Evolutionary conservation across 2,113 vertebrate species (phyloP).

Genomic region (Ariopsis seemanni): DNA sequence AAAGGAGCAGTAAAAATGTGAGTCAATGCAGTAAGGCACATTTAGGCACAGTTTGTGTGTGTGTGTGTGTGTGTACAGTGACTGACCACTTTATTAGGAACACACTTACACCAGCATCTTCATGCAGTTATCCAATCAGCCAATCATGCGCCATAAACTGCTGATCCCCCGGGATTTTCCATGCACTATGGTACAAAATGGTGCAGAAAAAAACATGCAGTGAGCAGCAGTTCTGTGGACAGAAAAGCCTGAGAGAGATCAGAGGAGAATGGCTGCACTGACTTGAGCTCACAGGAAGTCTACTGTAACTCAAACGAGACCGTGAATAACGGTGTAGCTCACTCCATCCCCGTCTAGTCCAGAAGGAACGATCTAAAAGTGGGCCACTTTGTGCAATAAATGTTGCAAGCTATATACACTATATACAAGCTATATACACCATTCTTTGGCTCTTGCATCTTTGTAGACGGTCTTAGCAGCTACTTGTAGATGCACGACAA

Average conservation of each 20-base stretch:
- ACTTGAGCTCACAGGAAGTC: background rate
- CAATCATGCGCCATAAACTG: background rate
- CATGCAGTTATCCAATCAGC: too few species aligned
- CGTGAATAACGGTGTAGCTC: too few species aligned
- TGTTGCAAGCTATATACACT: too few species aligned
- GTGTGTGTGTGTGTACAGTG: background rate
- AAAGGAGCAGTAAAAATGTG: background rate
- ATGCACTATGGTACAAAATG: background rate
- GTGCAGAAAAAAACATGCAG: background rate
- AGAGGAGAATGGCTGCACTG: background rate
- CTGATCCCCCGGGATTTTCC: background rate
- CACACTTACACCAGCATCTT: background rate
- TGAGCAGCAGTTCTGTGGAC: background rate
- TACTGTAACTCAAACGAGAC: background rate
- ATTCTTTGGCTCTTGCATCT: too few species aligned
- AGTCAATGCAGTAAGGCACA: slow-evolving; percentile 23
- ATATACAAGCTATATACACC: too few species aligned
- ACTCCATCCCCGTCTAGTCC: too few species aligned
- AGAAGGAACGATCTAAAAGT: too few species aligned
- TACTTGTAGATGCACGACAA: too few species aligned
- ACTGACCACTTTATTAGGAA: background rate
- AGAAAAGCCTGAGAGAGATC: background rate
- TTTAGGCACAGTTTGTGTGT: background rate
- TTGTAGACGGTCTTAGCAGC: too few species aligned
- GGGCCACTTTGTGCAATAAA: too few species aligned